Evolutionary conservation across 2,888 invertebrate species (phyloP), one percentile per base, ranked within the genome.

Genomic region (Drosophila mimica): DNA sequence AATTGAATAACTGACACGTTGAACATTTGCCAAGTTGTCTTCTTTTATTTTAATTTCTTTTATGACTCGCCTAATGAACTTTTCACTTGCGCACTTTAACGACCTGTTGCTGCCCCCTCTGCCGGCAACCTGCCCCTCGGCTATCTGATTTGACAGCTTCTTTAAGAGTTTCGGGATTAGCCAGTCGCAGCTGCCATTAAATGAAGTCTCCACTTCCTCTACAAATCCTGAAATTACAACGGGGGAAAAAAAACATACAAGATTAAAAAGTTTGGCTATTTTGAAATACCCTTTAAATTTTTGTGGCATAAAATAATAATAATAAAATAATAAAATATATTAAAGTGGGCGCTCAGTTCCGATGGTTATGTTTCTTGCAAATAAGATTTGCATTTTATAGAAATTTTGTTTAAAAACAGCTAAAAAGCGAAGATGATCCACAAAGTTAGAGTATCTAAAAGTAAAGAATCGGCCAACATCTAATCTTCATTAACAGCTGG

Each of bases 1-100:
- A 90, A 84, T 88, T 84, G 87, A 86, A 89, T 89, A 86, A 86
- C 90, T 83, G 76, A 89, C 85, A 90, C 87, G 72, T 89, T 66
- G 81, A 69, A 79, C 65, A 66, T 67, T 81, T 74, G 58, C 67
- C 74, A 56, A 69, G 73, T 72, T 66, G 64, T 63, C 51, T 38
- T 48, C 4, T 28, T 28, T 30, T 33, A 28, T 51, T 17, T 34
- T 34, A 11, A 36, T 25, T 25, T 36, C 25, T 66, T 88, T 88
- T 85, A 90, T 75, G 89, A 72, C 70, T 74, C 77, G 83, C 73
- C 85, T 86, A 86, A 86, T 86, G 85, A 86, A 86, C 87, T 89
- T 78, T 86, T 90, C 90, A 90, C 81, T 81, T 76, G 73, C 52
- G 30, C 38, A 57, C 59, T 65, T 82, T 81, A 82, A 78, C 66